Conservation (phyloP, 1,140 invertebrate genomes). For the Arctopsyche grandis region DNA sequence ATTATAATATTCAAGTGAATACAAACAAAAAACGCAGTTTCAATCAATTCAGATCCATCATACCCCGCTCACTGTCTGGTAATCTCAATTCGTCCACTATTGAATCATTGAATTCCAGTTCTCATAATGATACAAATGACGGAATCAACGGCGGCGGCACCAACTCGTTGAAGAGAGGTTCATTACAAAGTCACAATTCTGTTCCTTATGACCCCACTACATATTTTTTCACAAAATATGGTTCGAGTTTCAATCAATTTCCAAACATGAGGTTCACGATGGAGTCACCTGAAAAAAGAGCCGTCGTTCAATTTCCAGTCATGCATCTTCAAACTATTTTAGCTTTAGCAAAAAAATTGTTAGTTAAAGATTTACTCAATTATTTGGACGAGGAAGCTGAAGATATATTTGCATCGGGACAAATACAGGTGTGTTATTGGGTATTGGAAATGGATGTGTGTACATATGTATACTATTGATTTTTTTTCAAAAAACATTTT, state of each 20-base stretch:
- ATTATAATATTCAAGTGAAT: constrained; percentile 59
- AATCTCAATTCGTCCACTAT: constrained; percentile 73
- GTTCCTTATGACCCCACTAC: constrained; percentile 81
- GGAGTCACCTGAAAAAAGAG: constrained; percentile 73
- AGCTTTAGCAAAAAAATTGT: constrained; percentile 84
- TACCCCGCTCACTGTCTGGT: constrained; percentile 90
- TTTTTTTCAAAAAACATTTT: background rate
- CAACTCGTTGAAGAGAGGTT: constrained; percentile 64
- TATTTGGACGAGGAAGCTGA: constrained; percentile 85
- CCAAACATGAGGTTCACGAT: constrained; percentile 77
- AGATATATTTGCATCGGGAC: constrained; percentile 75
- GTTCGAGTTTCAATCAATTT: constrained; percentile 92
- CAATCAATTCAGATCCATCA: constrained; percentile 83
- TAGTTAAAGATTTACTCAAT: constrained; percentile 85
- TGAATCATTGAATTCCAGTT: constrained; percentile 42
- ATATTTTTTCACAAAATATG: constrained; percentile 92
- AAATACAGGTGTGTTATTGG: constrained; percentile 65
- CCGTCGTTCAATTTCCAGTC: constrained; percentile 74
- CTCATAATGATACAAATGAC: constrained; percentile 62
- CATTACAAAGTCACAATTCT: constrained; percentile 72
- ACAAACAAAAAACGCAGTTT: constrained; percentile 70
- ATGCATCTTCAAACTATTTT: constrained; percentile 82
- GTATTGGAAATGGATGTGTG: background rate
- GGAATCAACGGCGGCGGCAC: constrained; percentile 58
- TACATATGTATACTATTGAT: background rate